Conservation (phyloP, 2,888 invertebrate genomes). For the Drosophila barbarae region DNA sequence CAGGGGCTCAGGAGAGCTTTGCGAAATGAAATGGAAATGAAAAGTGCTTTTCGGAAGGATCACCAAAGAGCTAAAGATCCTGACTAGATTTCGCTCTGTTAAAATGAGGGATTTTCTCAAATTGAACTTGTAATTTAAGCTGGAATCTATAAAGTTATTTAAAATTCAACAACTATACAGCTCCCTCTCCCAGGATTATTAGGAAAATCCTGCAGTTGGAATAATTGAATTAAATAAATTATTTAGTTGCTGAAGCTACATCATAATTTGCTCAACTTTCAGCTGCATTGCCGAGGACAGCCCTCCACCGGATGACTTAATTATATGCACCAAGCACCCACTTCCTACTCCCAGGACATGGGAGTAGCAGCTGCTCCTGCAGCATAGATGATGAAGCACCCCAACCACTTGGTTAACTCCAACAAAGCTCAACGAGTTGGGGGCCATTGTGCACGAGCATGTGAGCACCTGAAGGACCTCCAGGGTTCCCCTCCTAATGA, state of each 20-base stretch:
- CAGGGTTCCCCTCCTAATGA: conserved; percentile 43
- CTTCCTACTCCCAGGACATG: conserved; percentile 3
- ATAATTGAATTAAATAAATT: conserved; percentile 30
- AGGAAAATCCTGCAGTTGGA: background rate
- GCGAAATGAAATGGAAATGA: conserved; percentile 35
- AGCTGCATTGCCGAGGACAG: conserved; percentile 25
- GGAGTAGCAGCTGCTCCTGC: background rate
- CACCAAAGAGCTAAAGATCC: background rate
- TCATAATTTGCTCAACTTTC: conserved; percentile 31
- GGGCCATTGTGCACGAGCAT: conserved; percentile 36
- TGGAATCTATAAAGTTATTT: background rate
- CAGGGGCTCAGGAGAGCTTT: conserved; percentile 26
- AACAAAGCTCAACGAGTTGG: conserved; percentile 44
- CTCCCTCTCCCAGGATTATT: background rate
- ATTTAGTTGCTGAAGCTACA: conserved; percentile 18
- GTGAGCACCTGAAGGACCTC: conserved; percentile 46
- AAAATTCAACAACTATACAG: background rate
- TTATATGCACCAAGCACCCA: conserved; percentile 50
- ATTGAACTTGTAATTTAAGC: background rate
- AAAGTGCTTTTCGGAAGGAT: conserved; percentile 9
- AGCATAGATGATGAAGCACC: conserved; percentile 19
- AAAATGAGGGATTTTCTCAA: background rate
- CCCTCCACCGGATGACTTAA: conserved; percentile 47
- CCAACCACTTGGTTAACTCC: conserved; percentile 37
- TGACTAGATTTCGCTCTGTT: background rate